Conservation (phyloP, 1,140 invertebrate species). For the Chelonus insularis region DNA sequence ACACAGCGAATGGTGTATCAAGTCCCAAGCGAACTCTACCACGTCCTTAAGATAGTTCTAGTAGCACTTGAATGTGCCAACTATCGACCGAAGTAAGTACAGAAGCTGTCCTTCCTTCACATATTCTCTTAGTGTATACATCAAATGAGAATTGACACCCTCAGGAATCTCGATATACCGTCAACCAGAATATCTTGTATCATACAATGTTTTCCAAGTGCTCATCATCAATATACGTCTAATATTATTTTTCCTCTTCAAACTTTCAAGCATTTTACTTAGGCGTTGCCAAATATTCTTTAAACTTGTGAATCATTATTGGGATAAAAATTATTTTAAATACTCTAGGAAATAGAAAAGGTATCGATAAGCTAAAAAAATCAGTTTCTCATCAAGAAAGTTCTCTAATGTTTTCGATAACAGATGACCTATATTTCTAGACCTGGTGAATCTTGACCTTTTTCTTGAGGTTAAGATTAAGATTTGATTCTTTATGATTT, state of each 20-base stretch:
- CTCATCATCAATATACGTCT: slow-evolving; percentile 1
- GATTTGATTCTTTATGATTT: no score
- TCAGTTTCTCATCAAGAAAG: no score
- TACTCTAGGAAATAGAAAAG: no score
- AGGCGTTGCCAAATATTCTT: no score
- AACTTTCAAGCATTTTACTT: no score
- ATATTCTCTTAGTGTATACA: background rate
- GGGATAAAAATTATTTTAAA: no score
- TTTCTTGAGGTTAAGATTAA: no score
- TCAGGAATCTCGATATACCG: slow-evolving; percentile 9
- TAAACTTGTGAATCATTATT: no score
- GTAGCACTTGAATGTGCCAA: slow-evolving; percentile 21
- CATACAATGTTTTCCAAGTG: background rate
- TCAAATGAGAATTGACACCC: background rate
- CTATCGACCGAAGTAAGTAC: slow-evolving; percentile 26
- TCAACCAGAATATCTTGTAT: slow-evolving; percentile 11
- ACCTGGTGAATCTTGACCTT: no score
- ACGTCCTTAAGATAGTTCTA: slow-evolving; percentile 24
- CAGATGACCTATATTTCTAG: no score
- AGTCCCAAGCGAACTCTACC: slow-evolving; percentile 32
- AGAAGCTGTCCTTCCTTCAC: slow-evolving; percentile 6
- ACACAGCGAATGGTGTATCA: slow-evolving; percentile 28
- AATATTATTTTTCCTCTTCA: background rate
- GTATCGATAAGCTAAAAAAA: no score
- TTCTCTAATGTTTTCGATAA: no score